Evolutionary conservation across 2,797 vertebrate species (phyloP), one percentile per base, ranked within the genome.

Genomic region (Girardinus metallicus): DNA sequence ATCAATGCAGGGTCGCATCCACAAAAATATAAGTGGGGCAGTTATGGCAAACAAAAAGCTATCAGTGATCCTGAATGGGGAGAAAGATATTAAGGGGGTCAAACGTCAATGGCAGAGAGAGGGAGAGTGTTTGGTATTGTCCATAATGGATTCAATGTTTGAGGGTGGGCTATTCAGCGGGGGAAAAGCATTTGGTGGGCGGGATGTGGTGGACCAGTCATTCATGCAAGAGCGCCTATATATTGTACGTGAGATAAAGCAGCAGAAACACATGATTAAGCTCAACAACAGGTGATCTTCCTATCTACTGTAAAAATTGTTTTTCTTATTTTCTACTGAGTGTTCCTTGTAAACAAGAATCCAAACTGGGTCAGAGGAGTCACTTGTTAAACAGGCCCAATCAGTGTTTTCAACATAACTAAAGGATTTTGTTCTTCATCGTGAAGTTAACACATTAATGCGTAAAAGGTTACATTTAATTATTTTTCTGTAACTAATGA

Each of bases 21-120:
- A 75, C 73, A 87, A 86, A 94, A 88, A 87, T 90, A 91, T 93
- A 95, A 95, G 91, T 95, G 92, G 89, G 82, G 91, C 91, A 93
- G 93, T 95, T 96, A 96, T 93, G 84, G 93, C 91, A 94, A 92
- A 95, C 94, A 95, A 94, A 95, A 95, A 94, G 92, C 93, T 93
- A 95, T 95, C 94, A 93, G 93, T 92, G 93, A 91, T 92, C 91
- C 81, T 93, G 91, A 95, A 95, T 88, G 89, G 92, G 89, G 80
- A 79, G 85, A 91, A 90, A 93, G 92, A 92, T 90, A 88, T 82
- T 77, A 85, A 85, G 77, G 83, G 83, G 95, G 94, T 96, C 93
- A 96, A 89, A 92, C 79, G 91, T 95, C 95, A 95, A 93, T 93
- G 91, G 91, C 89, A 89, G 84, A 83, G 91, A 93, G 90, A 89